Evolutionary conservation across 2,888 invertebrate genomes (phyloP), one percentile per base, ranked within the genome.

Genomic region (Acanthosoma haemorrhoidale): DNA sequence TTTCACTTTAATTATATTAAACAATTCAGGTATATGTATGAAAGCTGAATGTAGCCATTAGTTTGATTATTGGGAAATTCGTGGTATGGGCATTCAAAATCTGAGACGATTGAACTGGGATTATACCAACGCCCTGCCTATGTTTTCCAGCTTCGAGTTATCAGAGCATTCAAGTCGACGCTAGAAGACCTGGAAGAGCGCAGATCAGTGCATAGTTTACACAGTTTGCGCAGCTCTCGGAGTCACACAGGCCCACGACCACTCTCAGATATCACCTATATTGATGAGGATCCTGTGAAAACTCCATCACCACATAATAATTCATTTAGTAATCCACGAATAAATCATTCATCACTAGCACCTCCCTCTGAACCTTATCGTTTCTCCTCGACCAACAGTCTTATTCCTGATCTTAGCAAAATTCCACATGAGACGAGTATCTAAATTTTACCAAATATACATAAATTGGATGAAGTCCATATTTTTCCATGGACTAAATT

Each of bases 171-270:
- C 93, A 96, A 93, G 87, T 96, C 96, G 80, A 96, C 92, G 81
- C 88, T 99, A 88, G 98, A 99, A 89, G 98, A 98, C 86, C 86
- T 98, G 86, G 97, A 95, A 86, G 98, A 99, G 85, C 91, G 96
- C 80, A 94, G 97, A 83, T 96, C 96, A 83, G 90, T 96, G 83
- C 96, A 96, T 89, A 95, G 95, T 87, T 89, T 94, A 83, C 93
- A 93, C 83, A 90, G 89, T 84, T 87, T 90, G 80, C 86, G 87
- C 83, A 87, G 86, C 81, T 88, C 88, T 80, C 90, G 89, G 81
- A 88, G 88, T 82, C 74, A 75, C 72, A 70, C 75, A 66, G 75
- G 75, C 67, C 75, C 73, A 75, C 85, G 88, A 79, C 89, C 89
- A 77, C 84, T 90, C 79, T 87, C 87, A 79, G 92, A 92, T 88